Base-by-base conservation (phyloP, 2,113 vertebrate species). In the Pygoscelis adeliae region DNA sequence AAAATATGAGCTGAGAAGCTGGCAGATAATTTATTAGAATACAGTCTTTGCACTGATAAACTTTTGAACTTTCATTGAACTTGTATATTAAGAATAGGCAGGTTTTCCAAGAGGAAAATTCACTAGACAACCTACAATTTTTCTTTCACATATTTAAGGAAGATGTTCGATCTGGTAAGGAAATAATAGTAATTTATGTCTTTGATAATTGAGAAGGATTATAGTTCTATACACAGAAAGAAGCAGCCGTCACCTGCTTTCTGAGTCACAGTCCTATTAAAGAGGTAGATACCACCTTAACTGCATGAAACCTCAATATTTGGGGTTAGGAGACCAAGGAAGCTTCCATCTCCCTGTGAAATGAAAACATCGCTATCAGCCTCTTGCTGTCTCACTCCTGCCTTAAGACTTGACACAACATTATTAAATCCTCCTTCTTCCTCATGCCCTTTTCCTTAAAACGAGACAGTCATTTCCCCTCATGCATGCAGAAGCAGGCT, bases 121-220 rank as follows among this genome's bases (percentile, higher is more conserved):
- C 97, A 97, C 70, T 88, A 97, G 98, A 98, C 98, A 98, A 97
- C 98, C 97, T 97, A 96, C 94, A 98, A 98, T 98, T 98, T 98
- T 98, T 98, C 98, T 97, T 98, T 98, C 98, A 98, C 67, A 62
- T 97, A 95, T 97, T 98, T 97, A 98, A 98, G 94, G 67, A 83
- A 98, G 94, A 92, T 97, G 89, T 98, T 98, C 81, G 46, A 97
- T 98, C 95, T 97, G 90, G 95, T 98, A 97, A 97, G 97, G 97
- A 98, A 98, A 98, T 98, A 98, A 98, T 97, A 98, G 98, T 98
- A 98, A 98, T 98, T 98, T 98, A 98, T 98, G 94, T 95, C 97
- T 98, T 98, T 97, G 95, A 98, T 98, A 98, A 98, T 98, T 98
- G 97, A 98, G 97, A 98, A 97, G 96, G 96, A 98, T 96, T 98